Evolutionary conservation across 30 jellyfish, hydroid and myxozoan species (phyloP).

Genomic region (Catostylus mosaicus): DNA sequence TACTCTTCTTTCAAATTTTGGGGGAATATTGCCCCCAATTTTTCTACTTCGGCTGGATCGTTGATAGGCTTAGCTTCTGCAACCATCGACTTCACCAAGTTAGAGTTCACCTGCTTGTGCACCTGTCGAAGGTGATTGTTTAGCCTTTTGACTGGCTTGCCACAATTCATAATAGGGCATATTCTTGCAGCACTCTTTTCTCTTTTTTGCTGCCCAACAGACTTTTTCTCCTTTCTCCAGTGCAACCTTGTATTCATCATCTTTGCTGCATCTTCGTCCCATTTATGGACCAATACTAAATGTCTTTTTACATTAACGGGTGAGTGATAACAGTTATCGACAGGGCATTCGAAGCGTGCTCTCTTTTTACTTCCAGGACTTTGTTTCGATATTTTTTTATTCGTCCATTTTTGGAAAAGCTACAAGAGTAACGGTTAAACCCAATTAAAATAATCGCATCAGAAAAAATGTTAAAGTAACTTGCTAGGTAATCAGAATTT

Average conservation of each 20-base stretch:
- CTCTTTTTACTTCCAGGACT: background rate
- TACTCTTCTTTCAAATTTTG: background rate
- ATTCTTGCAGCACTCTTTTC: background rate
- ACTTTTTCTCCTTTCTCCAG: background rate
- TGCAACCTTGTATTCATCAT: background rate
- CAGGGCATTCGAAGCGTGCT: background rate
- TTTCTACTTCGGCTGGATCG: constrained; percentile 17
- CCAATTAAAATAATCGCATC: too few relatives aligned
- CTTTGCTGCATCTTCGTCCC: background rate
- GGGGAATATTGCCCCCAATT: background rate
- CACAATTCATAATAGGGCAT: constrained; percentile 7
- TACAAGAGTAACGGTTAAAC: too few relatives aligned
- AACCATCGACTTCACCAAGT: background rate
- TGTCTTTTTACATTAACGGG: background rate
- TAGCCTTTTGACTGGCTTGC: constrained; percentile 2
- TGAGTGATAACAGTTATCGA: background rate
- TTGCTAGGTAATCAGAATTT: too few relatives aligned
- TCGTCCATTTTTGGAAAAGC: too few relatives aligned
- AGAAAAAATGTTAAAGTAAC: too few relatives aligned
- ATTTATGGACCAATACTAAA: background rate
- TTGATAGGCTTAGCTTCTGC: background rate
- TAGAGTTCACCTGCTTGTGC: background rate
- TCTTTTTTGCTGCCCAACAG: background rate
- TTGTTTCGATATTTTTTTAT: too few relatives aligned
- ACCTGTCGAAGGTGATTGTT: constrained; percentile 4